A percentile compares a stretch with the other conserved stretches of the same genome.
Conservation (phyloP, 2,113 vertebrate genomes). For the Mellivora capensis region DNA sequence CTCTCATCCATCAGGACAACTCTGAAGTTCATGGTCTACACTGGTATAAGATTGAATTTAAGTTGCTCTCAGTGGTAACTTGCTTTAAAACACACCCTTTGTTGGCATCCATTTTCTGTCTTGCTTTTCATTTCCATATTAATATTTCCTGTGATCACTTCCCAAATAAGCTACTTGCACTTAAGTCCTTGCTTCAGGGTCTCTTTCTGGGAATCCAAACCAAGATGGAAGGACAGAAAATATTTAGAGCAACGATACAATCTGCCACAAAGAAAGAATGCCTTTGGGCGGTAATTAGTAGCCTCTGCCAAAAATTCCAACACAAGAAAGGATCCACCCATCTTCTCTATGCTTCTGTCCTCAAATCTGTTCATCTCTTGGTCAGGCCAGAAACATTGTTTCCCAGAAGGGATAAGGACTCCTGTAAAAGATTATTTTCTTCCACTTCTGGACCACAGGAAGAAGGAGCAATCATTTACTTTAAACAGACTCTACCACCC, state of each 20-base stretch:
- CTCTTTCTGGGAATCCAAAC: not conserved
- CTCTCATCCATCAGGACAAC: not conserved
- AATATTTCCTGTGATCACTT: not conserved
- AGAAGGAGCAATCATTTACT: not conserved
- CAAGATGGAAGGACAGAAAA: not conserved
- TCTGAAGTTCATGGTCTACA: not conserved
- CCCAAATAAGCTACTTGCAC: not conserved
- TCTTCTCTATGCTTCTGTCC: not conserved
- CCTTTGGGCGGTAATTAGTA: not conserved
- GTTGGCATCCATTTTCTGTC: not conserved
- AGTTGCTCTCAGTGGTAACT: not conserved
- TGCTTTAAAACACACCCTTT: not conserved
- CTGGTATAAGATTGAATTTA: not conserved
- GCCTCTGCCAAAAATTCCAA: not conserved
- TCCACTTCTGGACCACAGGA: constrained; percentile 1
- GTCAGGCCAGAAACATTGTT: not conserved
- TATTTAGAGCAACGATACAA: not conserved
- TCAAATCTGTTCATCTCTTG: constrained; percentile 11
- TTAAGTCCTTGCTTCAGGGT: not conserved
- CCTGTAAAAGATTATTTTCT: not conserved
- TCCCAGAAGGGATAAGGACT: not conserved
- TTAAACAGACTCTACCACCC: not conserved
- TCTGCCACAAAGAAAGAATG: not conserved
- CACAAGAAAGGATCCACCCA: not conserved
- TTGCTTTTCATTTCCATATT: not conserved